Conservation (phyloP, 23 tunicate species). For the Ascidia mentula region DNA sequence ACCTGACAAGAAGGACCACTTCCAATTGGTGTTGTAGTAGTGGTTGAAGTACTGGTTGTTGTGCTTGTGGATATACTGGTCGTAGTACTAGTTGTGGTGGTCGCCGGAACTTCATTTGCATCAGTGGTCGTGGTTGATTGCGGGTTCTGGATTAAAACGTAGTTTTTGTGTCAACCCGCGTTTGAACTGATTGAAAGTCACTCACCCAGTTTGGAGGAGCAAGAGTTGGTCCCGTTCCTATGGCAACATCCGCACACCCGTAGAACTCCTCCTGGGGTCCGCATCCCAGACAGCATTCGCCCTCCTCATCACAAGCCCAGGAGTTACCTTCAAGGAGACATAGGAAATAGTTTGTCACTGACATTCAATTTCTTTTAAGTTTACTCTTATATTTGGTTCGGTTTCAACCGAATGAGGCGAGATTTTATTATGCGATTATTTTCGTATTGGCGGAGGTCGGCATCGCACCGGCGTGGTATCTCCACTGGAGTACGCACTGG, state of each 20-base stretch:
- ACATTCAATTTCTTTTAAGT: too few species aligned
- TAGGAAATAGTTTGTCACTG: too few species aligned
- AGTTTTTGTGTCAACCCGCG: too few species aligned
- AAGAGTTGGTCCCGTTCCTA: slow-evolving; percentile 39
- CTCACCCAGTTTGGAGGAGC: slow-evolving; percentile 38
- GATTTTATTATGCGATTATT: too few species aligned
- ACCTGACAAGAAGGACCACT: not conserved
- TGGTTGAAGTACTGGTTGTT: not conserved
- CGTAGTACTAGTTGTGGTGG: not conserved
- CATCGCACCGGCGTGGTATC: slow-evolving; percentile 78
- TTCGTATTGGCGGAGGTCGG: too few species aligned
- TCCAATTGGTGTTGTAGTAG: not conserved
- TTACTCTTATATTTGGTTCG: too few species aligned
- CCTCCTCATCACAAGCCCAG: slow-evolving; percentile 54
- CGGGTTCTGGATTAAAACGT: not conserved
- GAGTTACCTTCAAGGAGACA: too few species aligned
- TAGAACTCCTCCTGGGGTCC: slow-evolving; percentile 83
- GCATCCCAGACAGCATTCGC: slow-evolving; percentile 49
- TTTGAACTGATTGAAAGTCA: too few species aligned
- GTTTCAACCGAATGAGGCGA: too few species aligned
- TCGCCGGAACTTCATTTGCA: not conserved
- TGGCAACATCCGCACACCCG: slow-evolving; percentile 77
- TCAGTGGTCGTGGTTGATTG: not conserved
- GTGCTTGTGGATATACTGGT: too few species aligned
- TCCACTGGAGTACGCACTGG: slow-evolving; percentile 84